Evolutionary conservation across 2,113 vertebrate species (phyloP).

Genomic region (Verasper variegatus): DNA sequence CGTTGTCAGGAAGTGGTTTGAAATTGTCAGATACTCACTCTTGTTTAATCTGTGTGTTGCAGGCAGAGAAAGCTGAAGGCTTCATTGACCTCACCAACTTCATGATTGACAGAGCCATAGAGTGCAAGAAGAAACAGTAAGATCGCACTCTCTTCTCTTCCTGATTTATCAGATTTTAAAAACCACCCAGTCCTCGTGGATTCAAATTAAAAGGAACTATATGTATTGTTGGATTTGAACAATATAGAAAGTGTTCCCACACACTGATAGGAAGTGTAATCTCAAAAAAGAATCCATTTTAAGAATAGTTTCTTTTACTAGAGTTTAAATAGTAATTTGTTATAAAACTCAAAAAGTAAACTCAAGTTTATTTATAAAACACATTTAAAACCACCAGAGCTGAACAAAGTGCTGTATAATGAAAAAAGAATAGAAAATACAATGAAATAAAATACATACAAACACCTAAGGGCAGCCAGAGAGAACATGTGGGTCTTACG

Average conservation of each 20-base stretch:
- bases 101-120: constrained; percentile 89
- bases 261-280: background rate
- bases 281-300: background rate
- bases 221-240: background rate
- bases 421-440: too few species aligned
- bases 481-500: too few species aligned
- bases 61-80: constrained; percentile 98
- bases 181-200: background rate
- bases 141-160: constrained; percentile 40
- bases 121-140: constrained; percentile 99
- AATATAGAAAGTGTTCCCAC: background rate
- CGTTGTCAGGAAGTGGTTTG: constrained; percentile 61
- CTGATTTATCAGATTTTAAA: background rate
- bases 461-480: too few species aligned
- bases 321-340: too few species aligned
- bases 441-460: too few species aligned
- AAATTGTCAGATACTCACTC: background rate
- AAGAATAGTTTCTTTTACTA: background rate
- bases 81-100: constrained; percentile 95
- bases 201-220: background rate
- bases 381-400: too few species aligned
- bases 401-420: too few species aligned
- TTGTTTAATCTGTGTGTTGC: constrained; percentile 58
- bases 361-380: too few species aligned
- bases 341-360: too few species aligned